Conservation (phyloP, 2,888 invertebrate species). For the Allacma fusca region DNA sequence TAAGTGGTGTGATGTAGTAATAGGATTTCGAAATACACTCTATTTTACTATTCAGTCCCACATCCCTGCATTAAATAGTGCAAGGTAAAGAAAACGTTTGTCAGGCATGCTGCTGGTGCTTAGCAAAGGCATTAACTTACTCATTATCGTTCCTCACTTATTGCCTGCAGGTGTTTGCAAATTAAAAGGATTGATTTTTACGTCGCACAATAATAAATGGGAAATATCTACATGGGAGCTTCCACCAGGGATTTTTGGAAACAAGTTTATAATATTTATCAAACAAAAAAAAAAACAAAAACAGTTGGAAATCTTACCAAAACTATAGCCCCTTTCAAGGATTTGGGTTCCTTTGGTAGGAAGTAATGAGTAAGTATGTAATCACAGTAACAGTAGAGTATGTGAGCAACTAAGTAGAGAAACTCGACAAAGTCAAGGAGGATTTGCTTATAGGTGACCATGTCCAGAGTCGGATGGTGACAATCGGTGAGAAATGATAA, state of each 20-base stretch:
- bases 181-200: too few species aligned
- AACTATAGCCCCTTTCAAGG: slow-evolving; percentile 54
- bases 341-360: slow-evolving; percentile 50
- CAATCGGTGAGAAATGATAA: background rate
- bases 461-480: background rate
- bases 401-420: slow-evolving; percentile 48
- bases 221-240: too few species aligned
- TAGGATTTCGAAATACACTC: background rate
- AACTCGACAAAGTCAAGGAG: slow-evolving; percentile 52
- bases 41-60: background rate
- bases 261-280: too few species aligned
- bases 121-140: too few species aligned
- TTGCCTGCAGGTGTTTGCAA: too few species aligned
- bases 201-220: too few species aligned
- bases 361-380: slow-evolving; percentile 43
- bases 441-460: slow-evolving; percentile 20
- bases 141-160: too few species aligned
- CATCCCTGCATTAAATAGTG: background rate
- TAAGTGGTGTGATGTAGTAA: background rate
- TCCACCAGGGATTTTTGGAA: too few species aligned
- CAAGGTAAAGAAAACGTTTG: background rate
- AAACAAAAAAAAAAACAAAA: too few species aligned
- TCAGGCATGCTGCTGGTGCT: too few species aligned
- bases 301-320: slow-evolving; percentile 50
- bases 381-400: slow-evolving; percentile 55